phyloP scores from a whole-genome alignment of 2,797 vertebrate species.

The Calcarius lapponicus region DNA sequence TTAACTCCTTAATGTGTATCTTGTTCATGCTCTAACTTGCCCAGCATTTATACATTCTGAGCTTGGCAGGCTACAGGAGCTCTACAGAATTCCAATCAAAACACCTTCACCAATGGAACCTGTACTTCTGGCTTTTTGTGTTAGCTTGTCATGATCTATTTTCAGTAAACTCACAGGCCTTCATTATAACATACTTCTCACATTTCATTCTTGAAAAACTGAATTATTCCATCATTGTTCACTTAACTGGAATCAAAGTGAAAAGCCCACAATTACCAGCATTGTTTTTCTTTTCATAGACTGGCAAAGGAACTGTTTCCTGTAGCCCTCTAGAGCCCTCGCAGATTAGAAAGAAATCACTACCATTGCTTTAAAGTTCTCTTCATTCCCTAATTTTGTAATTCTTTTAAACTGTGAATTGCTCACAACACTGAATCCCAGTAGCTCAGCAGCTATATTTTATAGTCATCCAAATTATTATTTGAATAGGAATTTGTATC shows the following conservation, averaged over 20 bases:
- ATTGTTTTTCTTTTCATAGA: not conserved
- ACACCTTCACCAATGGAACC: not conserved
- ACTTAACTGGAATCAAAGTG: not conserved
- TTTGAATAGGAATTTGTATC: not conserved
- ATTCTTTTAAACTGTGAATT: not conserved
- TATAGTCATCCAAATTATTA: not conserved
- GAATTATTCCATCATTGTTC: conserved; percentile 23
- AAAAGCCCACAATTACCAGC: not conserved
- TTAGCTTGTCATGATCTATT: not conserved
- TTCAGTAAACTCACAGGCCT: not conserved
- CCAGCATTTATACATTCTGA: not conserved
- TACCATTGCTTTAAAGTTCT: not conserved
- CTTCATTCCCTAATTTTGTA: not conserved
- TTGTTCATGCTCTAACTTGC: not conserved
- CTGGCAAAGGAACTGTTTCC: not conserved
- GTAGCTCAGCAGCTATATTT: not conserved
- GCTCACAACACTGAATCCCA: not conserved
- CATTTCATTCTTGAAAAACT: not conserved
- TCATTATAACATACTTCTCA: not conserved
- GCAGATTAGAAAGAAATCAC: not conserved
- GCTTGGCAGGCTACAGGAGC: not conserved
- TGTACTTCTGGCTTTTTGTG: not conserved
- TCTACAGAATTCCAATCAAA: not conserved
- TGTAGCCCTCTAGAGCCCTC: not conserved
- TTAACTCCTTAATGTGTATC: not conserved